These are phyloP conservation scores for Tarsius wallacei DNA, from an alignment of 2,797 vertebrate species.

Conservation along the genomic window DNA sequence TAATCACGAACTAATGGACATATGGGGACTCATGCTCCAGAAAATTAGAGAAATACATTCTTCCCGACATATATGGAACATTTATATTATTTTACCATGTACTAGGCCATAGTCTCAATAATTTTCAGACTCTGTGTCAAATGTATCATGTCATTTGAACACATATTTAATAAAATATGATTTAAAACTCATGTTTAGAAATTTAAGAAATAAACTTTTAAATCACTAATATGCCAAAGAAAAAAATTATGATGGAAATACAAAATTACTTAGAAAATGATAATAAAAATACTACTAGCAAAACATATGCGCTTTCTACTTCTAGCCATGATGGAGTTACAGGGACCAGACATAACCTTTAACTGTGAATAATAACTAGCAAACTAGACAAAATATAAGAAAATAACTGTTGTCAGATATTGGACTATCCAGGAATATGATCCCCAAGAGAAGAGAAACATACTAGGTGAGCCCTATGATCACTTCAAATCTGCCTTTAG, in stretches of 20 bases:
- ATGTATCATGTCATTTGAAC: not conserved
- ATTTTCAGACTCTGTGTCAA: not conserved
- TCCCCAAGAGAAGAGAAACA: not conserved
- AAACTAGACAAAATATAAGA: fast-evolving
- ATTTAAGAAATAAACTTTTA: not conserved
- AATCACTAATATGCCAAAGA: not conserved
- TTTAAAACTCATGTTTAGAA: not conserved
- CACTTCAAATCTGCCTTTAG: not conserved
- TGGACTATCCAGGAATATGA: fast-evolving
- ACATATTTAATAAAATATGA: not conserved
- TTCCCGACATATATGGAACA: not conserved
- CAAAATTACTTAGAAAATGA: not conserved
- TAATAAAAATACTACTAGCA: not conserved
- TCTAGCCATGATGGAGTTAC: not conserved
- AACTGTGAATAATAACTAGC: not conserved
- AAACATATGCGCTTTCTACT: not conserved
- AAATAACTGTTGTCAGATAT: not conserved
- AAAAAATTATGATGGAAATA: not conserved
- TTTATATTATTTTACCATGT: not conserved
- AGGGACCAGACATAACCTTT: not conserved
- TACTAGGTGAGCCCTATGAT: not conserved
- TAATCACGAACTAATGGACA: not conserved
- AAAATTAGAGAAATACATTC: not conserved
- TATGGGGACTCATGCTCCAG: not conserved
- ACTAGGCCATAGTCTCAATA: not conserved